phyloP scores from a whole-genome alignment of 2,888 invertebrate genomes.

The Synergus umbraculus region DNA sequence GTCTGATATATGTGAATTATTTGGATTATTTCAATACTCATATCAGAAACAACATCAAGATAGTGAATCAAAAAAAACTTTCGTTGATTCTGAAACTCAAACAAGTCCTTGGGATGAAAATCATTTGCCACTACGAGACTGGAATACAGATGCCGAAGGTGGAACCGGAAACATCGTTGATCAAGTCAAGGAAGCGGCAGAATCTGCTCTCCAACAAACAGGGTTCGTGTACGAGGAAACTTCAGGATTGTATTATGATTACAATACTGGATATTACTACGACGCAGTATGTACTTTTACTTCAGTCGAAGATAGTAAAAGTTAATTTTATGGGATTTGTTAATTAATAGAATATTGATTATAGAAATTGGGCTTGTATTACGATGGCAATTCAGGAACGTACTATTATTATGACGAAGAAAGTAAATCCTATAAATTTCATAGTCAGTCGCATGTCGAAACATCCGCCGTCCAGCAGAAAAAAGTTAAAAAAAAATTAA shows the following conservation, averaged over 20 bases:
- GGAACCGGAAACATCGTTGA: slow-evolving; percentile 81
- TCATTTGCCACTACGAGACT: slow-evolving; percentile 58
- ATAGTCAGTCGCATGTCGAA: slow-evolving; percentile 84
- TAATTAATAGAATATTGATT: slow-evolving; percentile 60
- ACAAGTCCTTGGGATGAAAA: slow-evolving; percentile 60
- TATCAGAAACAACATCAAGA: slow-evolving; percentile 62
- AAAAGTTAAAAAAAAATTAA: slow-evolving; percentile 60
- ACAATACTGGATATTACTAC: slow-evolving; percentile 93
- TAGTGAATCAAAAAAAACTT: slow-evolving; percentile 62
- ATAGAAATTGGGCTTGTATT: slow-evolving; percentile 92
- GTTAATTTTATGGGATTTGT: slow-evolving; percentile 29
- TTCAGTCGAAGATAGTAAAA: neutral
- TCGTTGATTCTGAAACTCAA: slow-evolving; percentile 65
- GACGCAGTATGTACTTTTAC: slow-evolving; percentile 84
- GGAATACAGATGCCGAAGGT: slow-evolving; percentile 60
- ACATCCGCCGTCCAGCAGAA: slow-evolving; percentile 41
- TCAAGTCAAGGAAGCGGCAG: slow-evolving; percentile 88
- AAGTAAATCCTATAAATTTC: slow-evolving; percentile 87
- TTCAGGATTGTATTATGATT: slow-evolving; percentile 93
- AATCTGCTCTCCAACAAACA: slow-evolving; percentile 83
- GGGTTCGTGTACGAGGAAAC: slow-evolving; percentile 93
- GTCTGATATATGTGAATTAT: neutral
- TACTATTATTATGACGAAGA: slow-evolving; percentile 91
- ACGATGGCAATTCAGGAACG: slow-evolving; percentile 90
- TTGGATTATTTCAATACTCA: slow-evolving; percentile 39